Evolutionary conservation across 2,888 invertebrate genomes (phyloP).

Genomic region (Phytoseiulus persimilis): DNA sequence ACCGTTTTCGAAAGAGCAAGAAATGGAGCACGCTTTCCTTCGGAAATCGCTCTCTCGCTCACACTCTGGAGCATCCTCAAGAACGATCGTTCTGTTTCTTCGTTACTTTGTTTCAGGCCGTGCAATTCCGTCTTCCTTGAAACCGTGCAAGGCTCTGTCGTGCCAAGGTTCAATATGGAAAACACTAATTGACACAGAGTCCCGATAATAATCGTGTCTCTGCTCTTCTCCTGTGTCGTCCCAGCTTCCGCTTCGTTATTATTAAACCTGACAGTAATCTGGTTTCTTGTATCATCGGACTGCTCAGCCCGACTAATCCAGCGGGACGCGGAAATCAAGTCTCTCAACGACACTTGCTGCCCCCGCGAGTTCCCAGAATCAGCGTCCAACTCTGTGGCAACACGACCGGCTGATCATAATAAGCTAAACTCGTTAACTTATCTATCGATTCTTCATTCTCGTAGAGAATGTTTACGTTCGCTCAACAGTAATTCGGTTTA

Average conservation of each 20-base stretch:
- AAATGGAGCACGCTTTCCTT: neutral
- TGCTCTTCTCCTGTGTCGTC: neutral
- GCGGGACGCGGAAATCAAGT: neutral
- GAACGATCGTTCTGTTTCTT: neutral
- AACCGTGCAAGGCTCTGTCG: neutral
- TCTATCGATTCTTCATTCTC: neutral
- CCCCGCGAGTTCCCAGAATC: neutral
- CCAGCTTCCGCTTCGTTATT: neutral
- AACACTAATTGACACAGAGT: neutral
- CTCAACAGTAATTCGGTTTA: neutral
- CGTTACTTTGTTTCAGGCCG: neutral
- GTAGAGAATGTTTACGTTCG: neutral
- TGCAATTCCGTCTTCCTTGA: neutral
- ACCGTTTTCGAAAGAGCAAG: neutral
- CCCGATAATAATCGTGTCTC: neutral
- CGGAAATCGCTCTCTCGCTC: neutral
- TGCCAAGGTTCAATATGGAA: neutral
- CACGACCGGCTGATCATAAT: neutral
- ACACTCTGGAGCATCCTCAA: neutral
- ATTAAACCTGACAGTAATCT: neutral
- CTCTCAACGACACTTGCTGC: neutral
- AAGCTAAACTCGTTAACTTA: neutral
- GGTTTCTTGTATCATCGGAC: constrained; percentile 5
- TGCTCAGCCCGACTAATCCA: neutral
- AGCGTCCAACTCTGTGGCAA: neutral